Conservation (phyloP, 1,140 invertebrate genomes). For the Solen grandis region DNA sequence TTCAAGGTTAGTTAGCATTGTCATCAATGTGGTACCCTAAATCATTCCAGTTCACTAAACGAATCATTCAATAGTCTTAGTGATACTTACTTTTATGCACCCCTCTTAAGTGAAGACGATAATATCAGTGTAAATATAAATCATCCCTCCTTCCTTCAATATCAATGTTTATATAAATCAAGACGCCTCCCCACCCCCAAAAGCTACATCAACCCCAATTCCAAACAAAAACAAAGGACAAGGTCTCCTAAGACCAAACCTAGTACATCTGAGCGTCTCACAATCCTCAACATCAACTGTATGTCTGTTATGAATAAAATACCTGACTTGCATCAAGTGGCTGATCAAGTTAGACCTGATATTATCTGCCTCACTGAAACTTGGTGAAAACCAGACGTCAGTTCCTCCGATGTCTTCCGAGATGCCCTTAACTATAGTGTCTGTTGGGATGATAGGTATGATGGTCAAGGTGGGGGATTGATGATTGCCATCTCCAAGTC, state of each 20-base stretch:
- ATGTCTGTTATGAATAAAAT: no score
- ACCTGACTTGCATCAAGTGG: no score
- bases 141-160: no score
- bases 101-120: not conserved
- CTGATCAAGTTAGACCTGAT: not conserved
- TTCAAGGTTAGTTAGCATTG: constrained; percentile 6
- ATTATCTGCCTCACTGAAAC: constrained; percentile 9
- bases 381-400: no score
- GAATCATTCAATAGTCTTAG: not conserved
- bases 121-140: not conserved
- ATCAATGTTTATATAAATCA: no score
- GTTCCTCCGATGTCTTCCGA: no score
- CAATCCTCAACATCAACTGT: no score
- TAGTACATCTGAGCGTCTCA: no score
- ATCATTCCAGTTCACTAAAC: not conserved
- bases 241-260: no score
- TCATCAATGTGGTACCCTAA: not conserved
- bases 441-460: not conserved
- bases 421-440: not conserved
- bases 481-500: not conserved
- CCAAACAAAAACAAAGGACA: no score
- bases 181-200: no score
- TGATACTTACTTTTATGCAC: not conserved
- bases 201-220: no score
- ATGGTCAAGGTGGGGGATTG: not conserved